A percentile compares a stretch with the other conserved stretches of the same genome.
Conservation (phyloP, 2,888 invertebrate genomes). For the Thera obeliscata region DNA sequence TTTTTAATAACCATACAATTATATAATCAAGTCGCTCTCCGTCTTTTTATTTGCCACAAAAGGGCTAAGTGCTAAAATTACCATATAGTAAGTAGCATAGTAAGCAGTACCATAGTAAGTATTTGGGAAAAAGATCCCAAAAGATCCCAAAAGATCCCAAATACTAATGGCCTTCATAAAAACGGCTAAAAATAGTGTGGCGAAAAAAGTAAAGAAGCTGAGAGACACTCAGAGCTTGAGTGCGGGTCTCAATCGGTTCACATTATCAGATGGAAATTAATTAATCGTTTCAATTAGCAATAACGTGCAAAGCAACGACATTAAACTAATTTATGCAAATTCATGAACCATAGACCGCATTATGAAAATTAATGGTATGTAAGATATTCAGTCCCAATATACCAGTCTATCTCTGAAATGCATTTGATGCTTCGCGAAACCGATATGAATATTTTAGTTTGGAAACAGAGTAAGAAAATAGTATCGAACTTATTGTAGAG, state of each 20-base stretch:
- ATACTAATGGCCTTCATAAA: too few species aligned
- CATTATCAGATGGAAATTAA: conserved; percentile 3
- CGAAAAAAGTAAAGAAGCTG: too few species aligned
- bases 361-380: conserved; percentile 12
- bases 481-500: background rate
- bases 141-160: too few species aligned
- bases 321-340: conserved; percentile 17
- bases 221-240: background rate
- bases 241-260: background rate
- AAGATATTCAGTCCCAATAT: background rate
- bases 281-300: conserved; percentile 11
- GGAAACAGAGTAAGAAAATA: conserved; percentile 35
- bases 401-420: conserved; percentile 24
- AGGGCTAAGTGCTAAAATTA: too few species aligned
- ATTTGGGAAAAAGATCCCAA: too few species aligned
- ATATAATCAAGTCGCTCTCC: too few species aligned
- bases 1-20: too few species aligned
- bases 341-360: conserved; percentile 10
- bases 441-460: conserved; percentile 71
- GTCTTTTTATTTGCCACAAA: too few species aligned
- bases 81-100: too few species aligned
- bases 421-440: conserved; percentile 47
- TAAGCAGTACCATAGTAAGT: too few species aligned
- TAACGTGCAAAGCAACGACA: conserved; percentile 11
- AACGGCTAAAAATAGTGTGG: too few species aligned